Evolutionary conservation across 2,113 vertebrate species (phyloP).

Genomic region (Sapajus apella): DNA sequence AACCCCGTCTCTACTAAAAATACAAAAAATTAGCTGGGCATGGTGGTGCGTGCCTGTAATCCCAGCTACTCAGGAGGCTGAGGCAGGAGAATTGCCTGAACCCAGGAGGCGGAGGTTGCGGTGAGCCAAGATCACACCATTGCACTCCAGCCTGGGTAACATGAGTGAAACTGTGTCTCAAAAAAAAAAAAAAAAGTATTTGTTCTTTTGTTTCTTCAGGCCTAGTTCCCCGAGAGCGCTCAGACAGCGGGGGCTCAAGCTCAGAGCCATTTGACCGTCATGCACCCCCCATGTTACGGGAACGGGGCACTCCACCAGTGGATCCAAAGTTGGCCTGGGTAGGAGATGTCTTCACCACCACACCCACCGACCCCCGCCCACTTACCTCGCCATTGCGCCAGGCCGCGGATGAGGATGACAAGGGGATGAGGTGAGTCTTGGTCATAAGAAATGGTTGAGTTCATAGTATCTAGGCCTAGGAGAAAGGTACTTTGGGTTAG

Average conservation of each 20-base stretch:
- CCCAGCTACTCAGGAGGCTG: too few relatives aligned
- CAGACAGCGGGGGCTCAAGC: slow-evolving; percentile 93
- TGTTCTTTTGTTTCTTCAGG: slow-evolving; percentile 79
- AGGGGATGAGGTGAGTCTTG: slow-evolving; percentile 87
- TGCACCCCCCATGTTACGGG: slow-evolving; percentile 81
- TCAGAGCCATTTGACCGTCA: slow-evolving; percentile 94
- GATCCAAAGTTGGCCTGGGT: slow-evolving; percentile 94
- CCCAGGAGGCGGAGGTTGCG: too few relatives aligned
- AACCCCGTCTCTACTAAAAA: too few relatives aligned
- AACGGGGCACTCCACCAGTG: slow-evolving; percentile 93
- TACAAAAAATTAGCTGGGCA: too few relatives aligned
- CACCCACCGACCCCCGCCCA: slow-evolving; percentile 82
- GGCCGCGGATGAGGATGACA: slow-evolving; percentile 88
- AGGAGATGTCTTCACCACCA: slow-evolving; percentile 89
- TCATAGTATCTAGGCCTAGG: neutral
- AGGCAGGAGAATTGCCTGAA: too few relatives aligned
- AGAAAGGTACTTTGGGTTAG: neutral
- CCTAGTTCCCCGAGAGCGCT: slow-evolving; percentile 92
- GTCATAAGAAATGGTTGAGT: accelerated
- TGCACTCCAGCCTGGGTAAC: too few relatives aligned
- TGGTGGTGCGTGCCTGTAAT: too few relatives aligned
- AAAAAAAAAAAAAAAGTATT: too few relatives aligned
- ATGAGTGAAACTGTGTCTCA: too few relatives aligned
- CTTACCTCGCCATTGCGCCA: slow-evolving; percentile 89
- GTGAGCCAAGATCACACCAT: too few relatives aligned